phyloP scores from a whole-genome alignment of 2,888 invertebrate species.

The Acleris sparsana region DNA sequence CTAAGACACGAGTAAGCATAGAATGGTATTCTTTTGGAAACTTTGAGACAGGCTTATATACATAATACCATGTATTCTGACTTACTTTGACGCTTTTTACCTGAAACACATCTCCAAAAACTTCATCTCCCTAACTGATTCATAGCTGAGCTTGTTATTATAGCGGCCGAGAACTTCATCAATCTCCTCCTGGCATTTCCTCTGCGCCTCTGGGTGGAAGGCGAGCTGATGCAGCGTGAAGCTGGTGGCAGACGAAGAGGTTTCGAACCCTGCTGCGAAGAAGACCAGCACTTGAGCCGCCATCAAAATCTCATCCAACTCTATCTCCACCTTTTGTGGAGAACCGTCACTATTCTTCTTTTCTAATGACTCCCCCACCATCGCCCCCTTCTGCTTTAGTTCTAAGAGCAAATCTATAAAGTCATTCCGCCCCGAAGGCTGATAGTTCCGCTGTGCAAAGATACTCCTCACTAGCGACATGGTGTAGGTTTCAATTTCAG shows the following conservation, averaged over 20 bases:
- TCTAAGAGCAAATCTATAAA: constrained; percentile 58
- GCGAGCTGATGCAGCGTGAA: constrained; percentile 56
- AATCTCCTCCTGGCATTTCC: constrained; percentile 54
- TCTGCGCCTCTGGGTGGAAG: constrained; percentile 55
- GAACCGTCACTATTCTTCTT: constrained; percentile 45
- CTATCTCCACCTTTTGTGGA: constrained; percentile 46
- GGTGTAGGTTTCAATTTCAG: constrained; percentile 45
- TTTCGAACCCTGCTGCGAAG: constrained; percentile 64
- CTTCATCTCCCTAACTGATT: constrained; percentile 54
- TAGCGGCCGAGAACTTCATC: constrained; percentile 48
- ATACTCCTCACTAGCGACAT: constrained; percentile 45
- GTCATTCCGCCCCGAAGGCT: constrained; percentile 50
- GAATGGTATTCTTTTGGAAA: too few species aligned
- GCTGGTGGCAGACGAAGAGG: constrained; percentile 53
- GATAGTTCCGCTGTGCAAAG: constrained; percentile 47
- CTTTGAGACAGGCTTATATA: too few species aligned
- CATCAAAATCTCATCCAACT: constrained; percentile 49
- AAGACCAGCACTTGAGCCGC: constrained; percentile 55
- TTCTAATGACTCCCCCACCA: constrained; percentile 46
- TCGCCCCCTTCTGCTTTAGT: constrained; percentile 50
- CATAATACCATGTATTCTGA: too few species aligned
- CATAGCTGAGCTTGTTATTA: constrained; percentile 48
- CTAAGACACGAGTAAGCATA: too few species aligned
- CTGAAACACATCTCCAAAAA: constrained; percentile 52
- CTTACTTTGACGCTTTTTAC: background rate